These are phyloP conservation scores for Thymelicus sylvestris DNA, from an alignment of 2,888 invertebrate species.

Conservation along the genomic window DNA sequence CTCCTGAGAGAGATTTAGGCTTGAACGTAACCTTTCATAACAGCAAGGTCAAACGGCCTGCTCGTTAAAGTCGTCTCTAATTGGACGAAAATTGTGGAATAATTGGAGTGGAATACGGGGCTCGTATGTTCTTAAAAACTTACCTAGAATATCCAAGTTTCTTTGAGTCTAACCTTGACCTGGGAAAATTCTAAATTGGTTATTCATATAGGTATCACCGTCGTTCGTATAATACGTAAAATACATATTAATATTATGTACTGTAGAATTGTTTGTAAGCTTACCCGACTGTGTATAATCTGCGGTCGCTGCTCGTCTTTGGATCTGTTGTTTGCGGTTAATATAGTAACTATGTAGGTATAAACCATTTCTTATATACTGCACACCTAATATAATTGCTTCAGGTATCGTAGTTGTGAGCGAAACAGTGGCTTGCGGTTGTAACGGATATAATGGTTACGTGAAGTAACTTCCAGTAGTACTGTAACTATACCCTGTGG, in stretches of 20 bases:
- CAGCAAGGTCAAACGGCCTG: neutral
- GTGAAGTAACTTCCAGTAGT: conserved; percentile 26
- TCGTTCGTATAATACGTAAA: no score
- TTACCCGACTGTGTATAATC: conserved; percentile 1
- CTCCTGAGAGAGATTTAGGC: neutral
- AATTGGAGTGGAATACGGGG: conserved; percentile 4
- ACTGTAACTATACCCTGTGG: neutral
- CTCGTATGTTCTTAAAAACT: neutral
- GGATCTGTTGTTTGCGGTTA: conserved; percentile 10
- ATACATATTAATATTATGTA: no score
- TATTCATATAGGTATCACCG: no score
- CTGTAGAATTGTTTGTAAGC: neutral
- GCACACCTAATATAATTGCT: neutral
- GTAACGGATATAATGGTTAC: conserved; percentile 15
- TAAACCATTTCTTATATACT: neutral
- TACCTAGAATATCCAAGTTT: neutral
- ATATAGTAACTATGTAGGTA: neutral
- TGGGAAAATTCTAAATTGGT: no score
- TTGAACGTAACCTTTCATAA: conserved; percentile 2
- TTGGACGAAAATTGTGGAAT: conserved; percentile 7
- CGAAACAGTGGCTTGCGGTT: conserved; percentile 33
- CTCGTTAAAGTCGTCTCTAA: neutral
- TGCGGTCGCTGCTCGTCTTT: conserved; percentile 10
- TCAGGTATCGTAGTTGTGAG: conserved; percentile 1
- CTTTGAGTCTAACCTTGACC: no score